A percentile compares a stretch with the other conserved stretches of the same genome.
These are phyloP conservation scores for Lophochroa leadbeateri DNA, from an alignment of 2,113 vertebrate genomes.

Conservation along the genomic window DNA sequence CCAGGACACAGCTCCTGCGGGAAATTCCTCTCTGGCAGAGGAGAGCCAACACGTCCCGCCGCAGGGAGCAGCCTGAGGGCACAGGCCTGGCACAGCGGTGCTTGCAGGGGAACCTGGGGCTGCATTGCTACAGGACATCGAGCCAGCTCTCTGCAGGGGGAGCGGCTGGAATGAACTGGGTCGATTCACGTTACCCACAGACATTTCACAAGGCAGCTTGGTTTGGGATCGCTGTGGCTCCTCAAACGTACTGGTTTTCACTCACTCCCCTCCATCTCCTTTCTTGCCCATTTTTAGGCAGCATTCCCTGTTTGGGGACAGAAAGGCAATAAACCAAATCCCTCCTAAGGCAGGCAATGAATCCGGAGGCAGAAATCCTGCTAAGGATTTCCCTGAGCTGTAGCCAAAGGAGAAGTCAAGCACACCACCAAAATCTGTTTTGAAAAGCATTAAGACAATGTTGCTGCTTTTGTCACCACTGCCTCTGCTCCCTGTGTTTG, in stretches of 20 bases:
- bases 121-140: background rate
- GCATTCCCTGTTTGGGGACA: background rate
- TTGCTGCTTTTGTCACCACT: background rate
- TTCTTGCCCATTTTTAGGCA: background rate
- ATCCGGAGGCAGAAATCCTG: background rate
- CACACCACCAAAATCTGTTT: background rate
- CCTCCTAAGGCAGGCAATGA: background rate
- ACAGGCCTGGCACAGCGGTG: background rate
- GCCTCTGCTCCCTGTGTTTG: background rate
- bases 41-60: background rate
- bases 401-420: background rate
- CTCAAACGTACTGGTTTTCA: background rate
- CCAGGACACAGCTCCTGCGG: background rate
- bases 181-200: background rate
- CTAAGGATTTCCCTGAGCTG: background rate
- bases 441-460: background rate
- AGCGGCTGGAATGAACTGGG: background rate
- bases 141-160: slow-evolving; percentile 14
- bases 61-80: background rate
- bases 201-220: background rate
- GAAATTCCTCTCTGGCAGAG: background rate
- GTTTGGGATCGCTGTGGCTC: background rate
- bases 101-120: background rate
- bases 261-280: background rate
- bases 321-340: background rate